Conservation (phyloP, 2,888 invertebrate genomes). For the Venusia cambrica region DNA sequence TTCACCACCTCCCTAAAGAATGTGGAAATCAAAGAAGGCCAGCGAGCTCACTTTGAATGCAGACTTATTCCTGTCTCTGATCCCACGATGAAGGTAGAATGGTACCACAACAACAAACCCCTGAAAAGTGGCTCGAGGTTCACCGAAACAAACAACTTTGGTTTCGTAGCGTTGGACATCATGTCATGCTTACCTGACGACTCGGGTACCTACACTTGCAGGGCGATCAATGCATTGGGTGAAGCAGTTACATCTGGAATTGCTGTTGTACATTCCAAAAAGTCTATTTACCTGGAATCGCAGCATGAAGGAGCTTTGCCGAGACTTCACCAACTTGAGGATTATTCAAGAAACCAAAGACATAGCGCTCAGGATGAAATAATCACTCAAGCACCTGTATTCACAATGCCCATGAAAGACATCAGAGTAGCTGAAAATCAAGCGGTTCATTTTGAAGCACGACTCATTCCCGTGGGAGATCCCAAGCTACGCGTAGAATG, state of each 20-base stretch:
- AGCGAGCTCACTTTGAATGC: slow-evolving; percentile 96
- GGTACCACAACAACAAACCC: slow-evolving; percentile 95
- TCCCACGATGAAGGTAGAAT: slow-evolving; percentile 95
- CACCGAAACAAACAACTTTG: slow-evolving; percentile 97
- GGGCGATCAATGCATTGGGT: slow-evolving; percentile 94
- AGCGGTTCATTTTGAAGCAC: slow-evolving; percentile 96
- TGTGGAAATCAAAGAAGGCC: slow-evolving; percentile 95
- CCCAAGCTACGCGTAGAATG: slow-evolving; percentile 95
- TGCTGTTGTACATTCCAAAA: slow-evolving; percentile 90
- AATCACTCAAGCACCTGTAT: slow-evolving; percentile 93
- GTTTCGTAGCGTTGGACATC: slow-evolving; percentile 98
- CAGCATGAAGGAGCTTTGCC: slow-evolving; percentile 93
- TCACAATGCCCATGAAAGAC: slow-evolving; percentile 94
- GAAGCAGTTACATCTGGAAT: slow-evolving; percentile 96
- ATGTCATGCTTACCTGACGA: slow-evolving; percentile 97
- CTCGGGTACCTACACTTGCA: slow-evolving; percentile 96
- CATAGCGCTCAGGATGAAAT: slow-evolving; percentile 88
- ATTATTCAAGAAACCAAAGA: slow-evolving; percentile 87
- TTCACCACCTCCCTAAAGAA: slow-evolving; percentile 96
- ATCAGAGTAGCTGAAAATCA: slow-evolving; percentile 93
- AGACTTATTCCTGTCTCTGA: slow-evolving; percentile 96
- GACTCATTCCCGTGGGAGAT: slow-evolving; percentile 96
- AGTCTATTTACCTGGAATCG: slow-evolving; percentile 92
- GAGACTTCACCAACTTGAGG: slow-evolving; percentile 91
- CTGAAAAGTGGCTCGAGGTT: slow-evolving; percentile 97